These are phyloP conservation scores for Acrocyrtus sp. DNA, from an alignment of 2,888 invertebrate species.

Conservation along the genomic window DNA sequence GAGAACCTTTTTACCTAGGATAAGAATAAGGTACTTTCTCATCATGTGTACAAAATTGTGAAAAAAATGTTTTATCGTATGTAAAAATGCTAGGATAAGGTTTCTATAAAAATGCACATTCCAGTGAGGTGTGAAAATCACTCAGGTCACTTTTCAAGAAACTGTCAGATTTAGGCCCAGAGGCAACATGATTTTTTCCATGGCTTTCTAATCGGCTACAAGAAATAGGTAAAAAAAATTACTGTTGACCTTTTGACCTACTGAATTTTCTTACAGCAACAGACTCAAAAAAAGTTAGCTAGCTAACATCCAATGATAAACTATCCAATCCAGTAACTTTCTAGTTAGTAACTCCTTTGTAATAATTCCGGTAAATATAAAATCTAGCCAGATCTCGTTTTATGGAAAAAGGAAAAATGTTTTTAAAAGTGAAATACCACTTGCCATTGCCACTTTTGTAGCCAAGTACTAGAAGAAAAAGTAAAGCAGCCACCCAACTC, in stretches of 20 bases:
- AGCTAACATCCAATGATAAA: not conserved
- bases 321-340: too few relatives aligned
- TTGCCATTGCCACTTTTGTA: too few relatives aligned
- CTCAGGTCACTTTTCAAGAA: slow-evolving; percentile 9
- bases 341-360: too few relatives aligned
- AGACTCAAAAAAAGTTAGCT: not conserved
- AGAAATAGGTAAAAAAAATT: not conserved
- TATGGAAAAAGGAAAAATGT: too few relatives aligned
- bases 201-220: not conserved
- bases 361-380: too few relatives aligned
- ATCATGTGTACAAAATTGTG: not conserved
- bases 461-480: not conserved
- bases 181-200: not conserved
- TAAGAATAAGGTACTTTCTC: not conserved
- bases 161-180: not conserved
- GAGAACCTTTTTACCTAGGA: too few relatives aligned
- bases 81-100: not conserved
- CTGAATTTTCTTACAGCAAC: too few relatives aligned
- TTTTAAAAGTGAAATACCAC: too few relatives aligned
- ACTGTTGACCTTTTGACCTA: not conserved
- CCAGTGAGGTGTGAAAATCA: not conserved
- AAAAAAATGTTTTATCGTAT: not conserved
- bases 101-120: slow-evolving; percentile 5
- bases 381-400: too few relatives aligned
- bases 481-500: not conserved